A percentile compares a stretch with the other conserved stretches of the same genome.
phyloP scores from a whole-genome alignment of 2,888 invertebrate species.

The Palloptera scutellata region DNA sequence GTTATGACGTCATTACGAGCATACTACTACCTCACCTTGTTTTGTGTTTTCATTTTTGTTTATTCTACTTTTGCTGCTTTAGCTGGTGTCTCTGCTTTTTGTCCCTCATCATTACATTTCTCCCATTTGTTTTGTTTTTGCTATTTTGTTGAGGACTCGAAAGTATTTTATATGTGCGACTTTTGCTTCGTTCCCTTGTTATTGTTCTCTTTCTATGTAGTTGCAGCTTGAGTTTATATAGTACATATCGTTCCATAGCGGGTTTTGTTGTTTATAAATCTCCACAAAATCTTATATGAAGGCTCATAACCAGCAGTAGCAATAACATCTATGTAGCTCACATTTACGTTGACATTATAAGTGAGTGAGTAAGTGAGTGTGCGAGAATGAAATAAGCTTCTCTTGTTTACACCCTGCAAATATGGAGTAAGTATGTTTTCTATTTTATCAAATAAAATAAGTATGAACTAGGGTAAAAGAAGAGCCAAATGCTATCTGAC shows the following conservation, averaged over 20 bases:
- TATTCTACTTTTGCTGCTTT: background rate
- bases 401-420: no score
- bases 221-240: background rate
- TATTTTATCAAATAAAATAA: no score
- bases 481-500: no score
- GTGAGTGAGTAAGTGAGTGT: no score
- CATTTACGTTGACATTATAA: no score
- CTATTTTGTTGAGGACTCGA: no score
- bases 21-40: constrained; percentile 15
- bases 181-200: background rate
- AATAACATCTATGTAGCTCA: no score
- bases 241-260: background rate
- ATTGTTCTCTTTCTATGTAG: background rate
- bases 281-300: constrained; percentile 11
- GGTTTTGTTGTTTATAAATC: constrained; percentile 26
- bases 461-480: no score
- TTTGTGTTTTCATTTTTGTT: background rate
- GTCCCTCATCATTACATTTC: no score
- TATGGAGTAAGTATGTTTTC: no score
- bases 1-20: constrained; percentile 32
- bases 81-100: background rate
- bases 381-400: no score
- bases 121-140: constrained; percentile 2
- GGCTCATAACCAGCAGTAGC: background rate
- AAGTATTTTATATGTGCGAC: no score